phyloP scores from a whole-genome alignment of 30 jellyfish, hydroid and myxozoan species.

The Sanderia malayensis region DNA sequence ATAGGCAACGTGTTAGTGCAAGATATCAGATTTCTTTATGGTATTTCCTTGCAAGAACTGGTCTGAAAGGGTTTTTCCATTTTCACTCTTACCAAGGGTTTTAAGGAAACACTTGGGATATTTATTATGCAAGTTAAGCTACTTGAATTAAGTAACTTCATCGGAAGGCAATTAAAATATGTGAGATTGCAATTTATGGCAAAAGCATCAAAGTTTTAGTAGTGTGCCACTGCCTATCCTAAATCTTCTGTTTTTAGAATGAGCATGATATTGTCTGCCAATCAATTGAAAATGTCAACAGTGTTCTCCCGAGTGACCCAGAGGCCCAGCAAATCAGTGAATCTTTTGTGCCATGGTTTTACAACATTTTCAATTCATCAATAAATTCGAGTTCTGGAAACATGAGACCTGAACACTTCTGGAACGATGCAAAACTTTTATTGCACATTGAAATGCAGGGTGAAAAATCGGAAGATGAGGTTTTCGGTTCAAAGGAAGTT shows the following conservation, averaged over 20 bases:
- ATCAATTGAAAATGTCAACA: not conserved
- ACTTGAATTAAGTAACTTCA: no score
- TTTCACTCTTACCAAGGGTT: no score
- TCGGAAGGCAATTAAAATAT: not conserved
- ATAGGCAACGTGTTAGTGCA: no score
- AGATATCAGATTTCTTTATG: no score
- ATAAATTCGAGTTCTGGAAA: not conserved
- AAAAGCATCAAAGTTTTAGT: not conserved
- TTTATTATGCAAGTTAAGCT: no score
- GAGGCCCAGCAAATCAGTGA: slow-evolving; percentile 13
- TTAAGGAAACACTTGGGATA: no score
- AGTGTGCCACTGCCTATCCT: not conserved
- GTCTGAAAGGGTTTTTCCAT: no score
- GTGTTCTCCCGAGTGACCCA: slow-evolving; percentile 10
- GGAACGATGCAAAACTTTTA: slow-evolving; percentile 49
- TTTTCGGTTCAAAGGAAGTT: slow-evolving; percentile 23
- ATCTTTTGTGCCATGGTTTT: slow-evolving; percentile 44
- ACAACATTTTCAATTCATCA: slow-evolving; percentile 19
- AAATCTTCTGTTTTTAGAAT: not conserved
- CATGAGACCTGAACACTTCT: slow-evolving; percentile 34
- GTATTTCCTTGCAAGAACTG: no score
- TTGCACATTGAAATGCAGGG: slow-evolving; percentile 41
- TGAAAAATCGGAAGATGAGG: slow-evolving; percentile 19
- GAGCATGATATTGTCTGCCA: not conserved
- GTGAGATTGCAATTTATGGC: not conserved